Evolutionary conservation across 2,888 invertebrate species (phyloP), one percentile per base, ranked within the genome.

Genomic region (Neuroscelio doddi): DNA sequence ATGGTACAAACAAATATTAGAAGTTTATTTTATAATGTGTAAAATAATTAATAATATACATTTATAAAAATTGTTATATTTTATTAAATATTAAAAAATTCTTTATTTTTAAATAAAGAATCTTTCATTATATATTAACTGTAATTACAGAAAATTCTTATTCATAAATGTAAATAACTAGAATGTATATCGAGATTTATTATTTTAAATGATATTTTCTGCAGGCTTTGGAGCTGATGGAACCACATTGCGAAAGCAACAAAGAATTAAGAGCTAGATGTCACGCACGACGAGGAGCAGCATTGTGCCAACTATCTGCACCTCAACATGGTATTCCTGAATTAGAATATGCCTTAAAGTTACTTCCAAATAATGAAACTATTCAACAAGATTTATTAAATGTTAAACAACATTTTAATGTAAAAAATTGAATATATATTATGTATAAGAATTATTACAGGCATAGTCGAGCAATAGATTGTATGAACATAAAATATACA

Each of bases 231-330:
- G 93, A 93, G 15, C 84, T 94, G 47, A 86, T 94, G 85, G 88
- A 87, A 71, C 95, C 95, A 5, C 87, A 89, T 39, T 92, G 93
- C 62, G 87, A 89, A 51, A 88, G 89, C 30, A 95, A 95, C 85
- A 88, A 90, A 0, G 86, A 87, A 21, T 89, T 91, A 72, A 87
- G 95, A 44, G 90, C 91, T 1, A 89, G 89, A 69, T 93, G 93
- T 76, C 90, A 93, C 56, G 90, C 91, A 1, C 86, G 93, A 32
- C 87, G 94, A 50, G 95, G 92, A 0, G 89, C 91, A 24, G 93
- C 92, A 0, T 88, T 94, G 5, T 90, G 90, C 58, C 87, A 91
- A 53, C 79, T 93, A 15, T 91, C 92, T 1, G 87, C 90, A 76
- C 86, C 90, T 39, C 88, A 87, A 65, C 91, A 93, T 81, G 92